Percentiles rank a stretch among this genome's conserved stretches.
These are phyloP conservation scores for Thecocarcelia acutangulata DNA, from an alignment of 2,888 invertebrate genomes.

Conservation along the genomic window DNA sequence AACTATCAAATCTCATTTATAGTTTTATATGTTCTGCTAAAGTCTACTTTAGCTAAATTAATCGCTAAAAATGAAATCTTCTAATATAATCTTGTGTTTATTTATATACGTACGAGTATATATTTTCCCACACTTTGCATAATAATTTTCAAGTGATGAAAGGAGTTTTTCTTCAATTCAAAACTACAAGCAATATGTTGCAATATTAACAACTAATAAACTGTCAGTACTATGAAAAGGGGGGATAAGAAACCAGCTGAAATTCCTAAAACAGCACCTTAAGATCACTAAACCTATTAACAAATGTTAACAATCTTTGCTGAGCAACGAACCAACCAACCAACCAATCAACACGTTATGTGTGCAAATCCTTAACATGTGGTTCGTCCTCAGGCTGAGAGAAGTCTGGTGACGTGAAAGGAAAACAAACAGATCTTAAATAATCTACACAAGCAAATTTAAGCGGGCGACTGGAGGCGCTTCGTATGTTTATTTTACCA, in stretches of 20 bases:
- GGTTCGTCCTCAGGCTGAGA: conserved; percentile 26
- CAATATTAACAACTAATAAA: conserved; percentile 47
- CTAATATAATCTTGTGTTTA: no score
- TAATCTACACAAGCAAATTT: neutral
- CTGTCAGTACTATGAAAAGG: conserved; percentile 35
- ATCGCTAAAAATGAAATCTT: no score
- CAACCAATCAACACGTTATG: conserved; percentile 24
- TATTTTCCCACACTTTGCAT: conserved; percentile 22
- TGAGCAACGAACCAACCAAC: no score
- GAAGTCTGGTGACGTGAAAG: conserved; percentile 16
- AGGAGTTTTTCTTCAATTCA: conserved; percentile 14
- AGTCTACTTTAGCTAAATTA: no score
- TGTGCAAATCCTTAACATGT: conserved; percentile 65
- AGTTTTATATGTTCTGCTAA: no score
- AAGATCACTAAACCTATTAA: conserved; percentile 10
- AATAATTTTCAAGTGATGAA: neutral
- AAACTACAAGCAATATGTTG: no score
- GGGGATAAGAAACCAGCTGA: conserved; percentile 25
- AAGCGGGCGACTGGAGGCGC: conserved; percentile 32
- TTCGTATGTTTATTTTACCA: conserved; percentile 39
- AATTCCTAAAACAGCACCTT: conserved; percentile 41
- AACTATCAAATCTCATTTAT: no score
- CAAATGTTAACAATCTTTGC: conserved; percentile 49
- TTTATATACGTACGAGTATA: no score
- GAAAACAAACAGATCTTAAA: conserved; percentile 26